phyloP scores from a whole-genome alignment of 2,888 invertebrate species.

The Mellilla xanthometata region DNA sequence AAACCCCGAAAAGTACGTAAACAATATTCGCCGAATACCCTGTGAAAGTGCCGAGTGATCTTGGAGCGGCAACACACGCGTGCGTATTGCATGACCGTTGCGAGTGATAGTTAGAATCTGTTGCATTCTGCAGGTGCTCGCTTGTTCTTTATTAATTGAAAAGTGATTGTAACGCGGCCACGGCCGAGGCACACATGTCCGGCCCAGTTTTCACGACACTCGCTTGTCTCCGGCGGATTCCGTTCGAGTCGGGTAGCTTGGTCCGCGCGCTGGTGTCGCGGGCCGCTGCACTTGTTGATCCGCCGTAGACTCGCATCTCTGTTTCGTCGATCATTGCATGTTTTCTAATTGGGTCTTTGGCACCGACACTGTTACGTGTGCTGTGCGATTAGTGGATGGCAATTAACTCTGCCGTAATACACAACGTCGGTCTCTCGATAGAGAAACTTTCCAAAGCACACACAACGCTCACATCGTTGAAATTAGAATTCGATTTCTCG shows the following conservation, averaged over 20 bases:
- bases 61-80: conserved; percentile 55
- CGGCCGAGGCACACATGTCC: conserved; percentile 80
- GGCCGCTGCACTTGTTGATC: conserved; percentile 61
- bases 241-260: conserved; percentile 62
- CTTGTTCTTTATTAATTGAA: conserved; percentile 78
- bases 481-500: conserved; percentile 19
- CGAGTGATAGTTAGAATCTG: conserved; percentile 59
- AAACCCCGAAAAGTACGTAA: conserved; percentile 64
- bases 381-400: conserved; percentile 24
- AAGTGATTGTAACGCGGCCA: conserved; percentile 81
- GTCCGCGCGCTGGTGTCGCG: conserved; percentile 50
- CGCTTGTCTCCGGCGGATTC: conserved; percentile 64
- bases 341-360: conserved; percentile 35
- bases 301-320: conserved; percentile 26
- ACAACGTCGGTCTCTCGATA: conserved; percentile 26
- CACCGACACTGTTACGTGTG: conserved; percentile 30
- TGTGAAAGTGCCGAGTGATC: conserved; percentile 62
- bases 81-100: conserved; percentile 52
- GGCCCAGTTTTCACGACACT: conserved; percentile 78
- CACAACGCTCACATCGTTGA: conserved; percentile 11
- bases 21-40: conserved; percentile 54
- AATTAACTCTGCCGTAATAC: conserved; percentile 34
- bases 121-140: conserved; percentile 77
- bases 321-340: conserved; percentile 29
- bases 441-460: conserved; percentile 30